phyloP scores from a whole-genome alignment of 2,113 vertebrate species.

The Acanthochromis polyacanthus region DNA sequence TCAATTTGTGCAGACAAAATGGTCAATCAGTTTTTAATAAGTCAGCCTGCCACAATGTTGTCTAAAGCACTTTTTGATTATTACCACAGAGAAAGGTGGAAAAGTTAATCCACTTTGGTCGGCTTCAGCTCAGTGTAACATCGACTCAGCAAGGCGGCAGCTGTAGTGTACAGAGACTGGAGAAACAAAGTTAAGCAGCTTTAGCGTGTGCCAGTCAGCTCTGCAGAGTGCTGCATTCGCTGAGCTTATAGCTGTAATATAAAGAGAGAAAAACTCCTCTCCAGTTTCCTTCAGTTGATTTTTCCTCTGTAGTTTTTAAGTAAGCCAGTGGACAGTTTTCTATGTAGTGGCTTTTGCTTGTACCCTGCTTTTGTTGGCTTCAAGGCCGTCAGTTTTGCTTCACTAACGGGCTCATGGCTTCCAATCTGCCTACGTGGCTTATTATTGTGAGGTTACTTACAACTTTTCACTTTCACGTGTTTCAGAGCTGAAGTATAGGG shows the following conservation, averaged over 20 bases:
- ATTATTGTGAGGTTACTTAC: neutral
- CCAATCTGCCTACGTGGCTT: neutral
- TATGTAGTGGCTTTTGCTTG: neutral
- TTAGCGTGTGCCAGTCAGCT: conserved; percentile 35
- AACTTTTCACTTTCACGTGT: neutral
- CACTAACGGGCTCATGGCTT: neutral
- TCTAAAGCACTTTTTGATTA: neutral
- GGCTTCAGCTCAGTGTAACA: neutral
- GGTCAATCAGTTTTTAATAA: neutral
- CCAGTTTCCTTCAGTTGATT: neutral
- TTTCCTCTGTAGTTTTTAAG: neutral
- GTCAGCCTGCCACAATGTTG: neutral
- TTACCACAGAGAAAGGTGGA: neutral
- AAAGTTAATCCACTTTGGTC: conserved; percentile 40
- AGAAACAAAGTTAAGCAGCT: conserved; percentile 56
- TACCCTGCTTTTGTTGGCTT: neutral
- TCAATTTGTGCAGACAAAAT: neutral
- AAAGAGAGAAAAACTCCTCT: conserved; percentile 11
- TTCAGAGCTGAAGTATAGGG: conserved; percentile 1
- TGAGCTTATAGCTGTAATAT: conserved; percentile 21
- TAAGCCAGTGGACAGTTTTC: neutral
- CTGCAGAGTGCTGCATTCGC: neutral
- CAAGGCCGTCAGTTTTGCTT: neutral
- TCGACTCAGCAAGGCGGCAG: conserved; percentile 25
- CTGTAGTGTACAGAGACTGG: conserved; percentile 1